Base-by-base conservation (phyloP, 2,888 invertebrate species). In the Acleris sparsana region DNA sequence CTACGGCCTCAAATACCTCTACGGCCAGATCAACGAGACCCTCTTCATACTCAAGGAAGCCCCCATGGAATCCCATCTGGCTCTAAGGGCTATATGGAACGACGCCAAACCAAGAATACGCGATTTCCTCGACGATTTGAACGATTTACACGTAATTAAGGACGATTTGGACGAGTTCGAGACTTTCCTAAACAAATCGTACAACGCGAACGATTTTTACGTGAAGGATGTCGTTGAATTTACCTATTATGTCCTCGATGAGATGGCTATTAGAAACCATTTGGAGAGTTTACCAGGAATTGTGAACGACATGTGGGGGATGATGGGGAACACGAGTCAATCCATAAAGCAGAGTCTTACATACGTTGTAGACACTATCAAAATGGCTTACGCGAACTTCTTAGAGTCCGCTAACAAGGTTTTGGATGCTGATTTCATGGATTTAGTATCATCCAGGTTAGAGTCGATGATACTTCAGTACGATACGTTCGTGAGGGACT, bases 321-420 rank as follows among this genome's bases (percentile, higher is more conserved):
- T 96, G 74, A 96, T 97, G 96, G 97, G 97, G 0, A 96, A 97
- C 62, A 97, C 97, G 0, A 97, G 97, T 9, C 94, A 95, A 72
- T 96, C 96, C 0, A 94, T 97, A 20, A 95, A 96, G 55, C 95
- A 96, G 71, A 96, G 96, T 71, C 88, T 97, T 11, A 86, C 95
- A 0, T 96, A 95, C 94, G 93, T 96, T 0, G 95, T 96, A 0
- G 95, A 96, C 69, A 94, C 95, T 68, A 93, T 96, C 0, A 96
- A 96, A 79, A 93, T 87, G 51, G 95, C 95, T 0, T 96, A 96
- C 76, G 93, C 95, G 25, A 96, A 95, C 75, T 92, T 95, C 17
- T 88, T 95, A 9, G 95, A 96, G 25, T 94, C 96, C 3, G 91
- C 96, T 0, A 95, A 94, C 67, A 94, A 94, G 16, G 89, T 96